phyloP scores from a whole-genome alignment of 2,888 invertebrate genomes.

The Cosmorhoe ocellata region DNA sequence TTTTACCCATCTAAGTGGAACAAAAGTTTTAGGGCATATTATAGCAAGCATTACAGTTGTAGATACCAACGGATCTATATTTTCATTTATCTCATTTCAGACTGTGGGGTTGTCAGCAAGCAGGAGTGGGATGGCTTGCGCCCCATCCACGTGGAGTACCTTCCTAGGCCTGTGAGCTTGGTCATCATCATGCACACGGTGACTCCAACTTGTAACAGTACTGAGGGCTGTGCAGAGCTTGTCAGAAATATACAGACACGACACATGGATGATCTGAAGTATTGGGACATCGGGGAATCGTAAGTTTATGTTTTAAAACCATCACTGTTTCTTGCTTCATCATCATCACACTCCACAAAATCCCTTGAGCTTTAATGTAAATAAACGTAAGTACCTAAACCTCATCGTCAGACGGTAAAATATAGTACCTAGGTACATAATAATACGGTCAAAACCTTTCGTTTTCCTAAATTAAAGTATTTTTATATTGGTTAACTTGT shows the following conservation, averaged over 20 bases:
- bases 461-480: no score
- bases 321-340: neutral
- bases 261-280: conserved; percentile 75
- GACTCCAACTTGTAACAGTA: conserved; percentile 67
- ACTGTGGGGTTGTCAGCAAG: conserved; percentile 72
- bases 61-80: no score
- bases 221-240: conserved; percentile 63
- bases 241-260: conserved; percentile 76
- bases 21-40: no score
- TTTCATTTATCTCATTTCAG: conserved; percentile 16
- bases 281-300: conserved; percentile 82
- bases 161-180: conserved; percentile 79
- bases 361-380: no score
- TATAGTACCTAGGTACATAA: no score
- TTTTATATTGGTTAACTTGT: no score
- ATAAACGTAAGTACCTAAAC: no score
- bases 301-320: conserved; percentile 51
- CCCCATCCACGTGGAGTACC: conserved; percentile 76
- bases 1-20: no score
- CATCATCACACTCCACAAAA: no score
- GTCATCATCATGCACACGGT: conserved; percentile 84
- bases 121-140: conserved; percentile 83
- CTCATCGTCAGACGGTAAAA: no score
- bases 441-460: no score
- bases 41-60: no score